Evolutionary conservation across 35 echinoderm and acorn worm species (phyloP).

Genomic region (Ophioderma brevispina): DNA sequence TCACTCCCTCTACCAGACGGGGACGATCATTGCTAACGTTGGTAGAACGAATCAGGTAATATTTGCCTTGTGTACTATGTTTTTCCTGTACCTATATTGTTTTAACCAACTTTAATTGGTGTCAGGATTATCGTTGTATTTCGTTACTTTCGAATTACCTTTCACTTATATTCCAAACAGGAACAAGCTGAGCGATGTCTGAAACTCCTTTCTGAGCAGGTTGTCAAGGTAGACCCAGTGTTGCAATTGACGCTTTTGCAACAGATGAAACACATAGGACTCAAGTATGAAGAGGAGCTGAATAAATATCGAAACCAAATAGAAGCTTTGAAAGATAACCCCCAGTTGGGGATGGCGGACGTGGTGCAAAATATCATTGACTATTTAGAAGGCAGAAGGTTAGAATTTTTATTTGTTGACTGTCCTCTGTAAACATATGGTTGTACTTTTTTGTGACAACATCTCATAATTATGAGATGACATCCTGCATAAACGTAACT

Average conservation of each 20-base stretch:
- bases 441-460: too few relatives aligned
- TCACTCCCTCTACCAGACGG: conserved; percentile 34
- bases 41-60: conserved; percentile 76
- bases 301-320: conserved; percentile 65
- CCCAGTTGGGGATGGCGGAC: conserved; percentile 55
- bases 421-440: too few relatives aligned
- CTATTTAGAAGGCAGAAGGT: conserved; percentile 85
- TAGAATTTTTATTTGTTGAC: too few relatives aligned
- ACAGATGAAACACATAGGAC: conserved; percentile 86
- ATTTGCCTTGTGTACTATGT: not conserved
- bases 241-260: conserved; percentile 71
- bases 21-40: conserved; percentile 76
- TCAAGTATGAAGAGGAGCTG: conserved; percentile 59
- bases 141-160: not conserved
- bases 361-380: conserved; percentile 75
- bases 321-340: conserved; percentile 65
- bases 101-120: not conserved
- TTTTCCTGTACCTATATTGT: not conserved
- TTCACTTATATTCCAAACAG: conserved; percentile 4
- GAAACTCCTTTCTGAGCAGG: conserved; percentile 55
- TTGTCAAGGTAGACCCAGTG: conserved; percentile 58
- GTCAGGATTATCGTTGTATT: not conserved
- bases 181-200: conserved; percentile 69
- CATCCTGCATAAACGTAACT: not conserved
- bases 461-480: not conserved